A percentile compares a stretch with the other conserved stretches of the same genome.
Conservation (phyloP, 2,797 vertebrate species). For the Urosaurus nigricauda region DNA sequence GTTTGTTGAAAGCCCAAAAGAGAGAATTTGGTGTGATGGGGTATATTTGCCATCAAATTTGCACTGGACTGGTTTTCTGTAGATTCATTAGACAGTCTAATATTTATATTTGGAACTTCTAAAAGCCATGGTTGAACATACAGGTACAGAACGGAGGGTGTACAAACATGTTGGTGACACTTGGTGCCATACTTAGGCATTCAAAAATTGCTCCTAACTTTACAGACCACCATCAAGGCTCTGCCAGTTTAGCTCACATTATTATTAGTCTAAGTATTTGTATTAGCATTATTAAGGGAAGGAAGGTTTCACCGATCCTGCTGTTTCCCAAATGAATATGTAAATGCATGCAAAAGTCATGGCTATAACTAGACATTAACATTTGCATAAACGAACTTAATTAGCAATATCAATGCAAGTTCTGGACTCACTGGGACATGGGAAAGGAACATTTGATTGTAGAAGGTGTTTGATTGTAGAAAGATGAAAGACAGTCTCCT, state of each 20-base stretch:
- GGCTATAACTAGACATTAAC: not conserved
- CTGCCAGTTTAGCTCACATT: not conserved
- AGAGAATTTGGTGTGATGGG: too few species aligned
- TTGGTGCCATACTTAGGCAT: not conserved
- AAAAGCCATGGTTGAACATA: not conserved
- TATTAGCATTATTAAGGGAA: not conserved
- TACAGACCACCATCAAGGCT: not conserved
- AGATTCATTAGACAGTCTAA: not conserved
- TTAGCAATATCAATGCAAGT: conserved; percentile 1
- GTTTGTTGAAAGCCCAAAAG: too few species aligned
- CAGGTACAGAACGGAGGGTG: not conserved
- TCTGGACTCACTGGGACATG: not conserved
- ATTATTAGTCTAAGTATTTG: conserved; percentile 2
- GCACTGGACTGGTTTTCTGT: not conserved
- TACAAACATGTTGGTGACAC: not conserved
- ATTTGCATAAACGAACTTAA: not conserved
- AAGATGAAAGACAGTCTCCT: not conserved
- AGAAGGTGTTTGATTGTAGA: conserved; percentile 4
- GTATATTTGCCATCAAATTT: not conserved
- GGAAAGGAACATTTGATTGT: not conserved
- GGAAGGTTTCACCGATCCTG: not conserved
- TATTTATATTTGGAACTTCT: not conserved
- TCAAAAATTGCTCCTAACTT: conserved; percentile 30
- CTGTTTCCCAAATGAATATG: not conserved
- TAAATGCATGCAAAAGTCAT: not conserved